Conservation (phyloP, 2,797 vertebrate species). For the Urophycis tenuis region DNA sequence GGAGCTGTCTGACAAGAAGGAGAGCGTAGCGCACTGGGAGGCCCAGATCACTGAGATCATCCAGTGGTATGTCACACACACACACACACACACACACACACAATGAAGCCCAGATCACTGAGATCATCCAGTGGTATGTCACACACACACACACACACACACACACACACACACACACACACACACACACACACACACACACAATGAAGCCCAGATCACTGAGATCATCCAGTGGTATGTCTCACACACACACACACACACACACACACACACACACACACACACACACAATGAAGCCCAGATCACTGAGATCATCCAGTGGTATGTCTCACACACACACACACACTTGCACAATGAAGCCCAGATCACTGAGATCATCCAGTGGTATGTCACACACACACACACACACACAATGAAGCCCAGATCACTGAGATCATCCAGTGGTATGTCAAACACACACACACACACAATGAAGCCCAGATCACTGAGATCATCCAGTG, state of each 20-base stretch:
- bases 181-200: not conserved
- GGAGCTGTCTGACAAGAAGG: conserved; percentile 92
- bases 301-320: no score
- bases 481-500: no score
- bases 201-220: no score
- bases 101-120: no score
- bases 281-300: no score
- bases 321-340: no score
- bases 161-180: conserved; percentile 7
- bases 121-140: conserved; percentile 98
- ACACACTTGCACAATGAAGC: conserved; percentile 88
- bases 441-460: conserved; percentile 60
- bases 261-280: not conserved
- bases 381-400: conserved; percentile 78
- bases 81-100: conserved; percentile 10
- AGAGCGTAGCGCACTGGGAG: conserved; percentile 97
- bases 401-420: conserved; percentile 75
- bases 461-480: no score
- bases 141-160: conserved; percentile 8
- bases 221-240: no score
- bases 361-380: conserved; percentile 98
- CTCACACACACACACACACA: no score
- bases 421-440: conserved; percentile 99
- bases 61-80: conserved; percentile 82
- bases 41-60: conserved; percentile 99